phyloP scores from a whole-genome alignment of 2,113 vertebrate genomes.

The Grallaria varia region DNA sequence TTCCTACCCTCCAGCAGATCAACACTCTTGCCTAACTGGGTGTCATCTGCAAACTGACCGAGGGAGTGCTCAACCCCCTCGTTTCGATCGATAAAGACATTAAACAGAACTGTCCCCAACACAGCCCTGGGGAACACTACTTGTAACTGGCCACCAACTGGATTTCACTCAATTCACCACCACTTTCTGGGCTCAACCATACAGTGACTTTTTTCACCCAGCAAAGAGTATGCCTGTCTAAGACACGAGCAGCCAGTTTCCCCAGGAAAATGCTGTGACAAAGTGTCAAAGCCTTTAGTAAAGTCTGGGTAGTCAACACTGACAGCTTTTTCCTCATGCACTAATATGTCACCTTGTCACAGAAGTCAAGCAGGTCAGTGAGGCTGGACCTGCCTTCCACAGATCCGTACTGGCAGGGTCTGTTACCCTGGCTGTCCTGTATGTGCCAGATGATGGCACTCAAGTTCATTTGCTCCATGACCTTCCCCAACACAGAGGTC shows the following conservation, averaged over 20 bases:
- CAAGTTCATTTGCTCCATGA: not conserved
- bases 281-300: not conserved
- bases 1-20: not conserved
- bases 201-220: not conserved
- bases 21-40: not conserved
- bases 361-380: not conserved
- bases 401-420: not conserved
- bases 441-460: not conserved
- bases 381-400: not conserved
- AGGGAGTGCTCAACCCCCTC: not conserved
- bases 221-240: not conserved
- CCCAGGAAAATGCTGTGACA: not conserved
- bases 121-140: not conserved
- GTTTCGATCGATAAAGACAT: fast-evolving
- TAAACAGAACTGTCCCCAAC: not conserved
- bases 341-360: not conserved
- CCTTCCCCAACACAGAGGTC: not conserved
- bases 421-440: not conserved
- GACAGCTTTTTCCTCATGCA: not conserved
- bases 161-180: not conserved
- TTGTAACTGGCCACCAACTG: not conserved
- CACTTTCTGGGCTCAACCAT: not conserved
- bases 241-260: not conserved
- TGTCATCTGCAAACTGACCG: not conserved
- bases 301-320: not conserved